Percentiles rank a stretch among this genome's conserved stretches.
These are phyloP conservation scores for Canis aureus DNA, from an alignment of 2,113 vertebrate genomes.

Conservation along the genomic window DNA sequence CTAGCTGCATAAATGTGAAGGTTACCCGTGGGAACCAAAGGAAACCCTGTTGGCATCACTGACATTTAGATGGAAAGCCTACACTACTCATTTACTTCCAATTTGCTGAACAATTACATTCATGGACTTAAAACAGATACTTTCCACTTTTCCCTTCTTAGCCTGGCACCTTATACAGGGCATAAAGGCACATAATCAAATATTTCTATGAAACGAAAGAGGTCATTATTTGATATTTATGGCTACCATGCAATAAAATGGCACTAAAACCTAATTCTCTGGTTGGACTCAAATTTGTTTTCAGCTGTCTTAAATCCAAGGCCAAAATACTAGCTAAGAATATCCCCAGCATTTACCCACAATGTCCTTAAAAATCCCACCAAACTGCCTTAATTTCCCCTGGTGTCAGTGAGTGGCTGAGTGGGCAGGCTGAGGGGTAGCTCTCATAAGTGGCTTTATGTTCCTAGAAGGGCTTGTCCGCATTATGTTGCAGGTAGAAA, in stretches of 20 bases:
- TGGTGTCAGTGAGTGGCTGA: conserved; percentile 74
- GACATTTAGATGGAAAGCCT: conserved; percentile 43
- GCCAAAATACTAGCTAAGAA: not conserved
- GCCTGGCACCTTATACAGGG: not conserved
- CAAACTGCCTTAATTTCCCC: conserved; percentile 88
- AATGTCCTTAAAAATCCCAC: not conserved
- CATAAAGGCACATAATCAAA: not conserved
- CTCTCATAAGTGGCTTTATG: not conserved
- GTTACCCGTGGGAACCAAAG: not conserved
- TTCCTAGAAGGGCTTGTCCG: not conserved
- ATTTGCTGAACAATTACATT: not conserved
- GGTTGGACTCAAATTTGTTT: not conserved
- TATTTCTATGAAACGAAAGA: conserved; percentile 23
- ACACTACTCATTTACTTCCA: conserved; percentile 24
- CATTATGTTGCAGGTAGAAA: not conserved
- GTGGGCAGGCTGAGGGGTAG: not conserved
- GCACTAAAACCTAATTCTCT: conserved; percentile 36
- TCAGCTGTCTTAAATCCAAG: not conserved
- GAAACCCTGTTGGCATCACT: not conserved
- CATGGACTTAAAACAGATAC: conserved; percentile 12
- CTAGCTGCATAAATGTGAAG: conserved; percentile 31
- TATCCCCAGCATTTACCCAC: not conserved
- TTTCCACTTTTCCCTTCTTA: not conserved
- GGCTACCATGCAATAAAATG: conserved; percentile 27
- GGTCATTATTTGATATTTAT: conserved; percentile 44